Evolutionary conservation across 2,797 vertebrate species (phyloP).

Genomic region (Scolopax rusticola): DNA sequence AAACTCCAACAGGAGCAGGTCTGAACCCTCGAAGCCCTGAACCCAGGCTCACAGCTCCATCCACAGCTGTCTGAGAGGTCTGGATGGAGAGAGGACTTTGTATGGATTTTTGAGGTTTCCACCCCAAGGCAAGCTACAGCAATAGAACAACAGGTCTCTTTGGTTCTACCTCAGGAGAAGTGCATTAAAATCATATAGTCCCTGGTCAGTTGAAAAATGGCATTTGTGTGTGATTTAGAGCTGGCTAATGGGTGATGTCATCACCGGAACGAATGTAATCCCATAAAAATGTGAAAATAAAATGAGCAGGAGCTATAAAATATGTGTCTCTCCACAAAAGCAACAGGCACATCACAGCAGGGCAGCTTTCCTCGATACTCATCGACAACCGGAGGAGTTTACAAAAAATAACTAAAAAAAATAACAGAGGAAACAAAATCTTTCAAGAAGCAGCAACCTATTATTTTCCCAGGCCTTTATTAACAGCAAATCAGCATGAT

Average conservation of each 20-base stretch:
- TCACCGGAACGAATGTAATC: neutral
- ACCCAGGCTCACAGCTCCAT: neutral
- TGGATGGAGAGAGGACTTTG: neutral
- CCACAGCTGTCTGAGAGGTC: fast-evolving
- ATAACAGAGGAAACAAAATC: neutral
- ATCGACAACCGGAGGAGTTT: neutral
- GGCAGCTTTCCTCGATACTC: neutral
- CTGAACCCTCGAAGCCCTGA: neutral
- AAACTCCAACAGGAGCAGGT: neutral
- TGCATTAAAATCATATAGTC: neutral
- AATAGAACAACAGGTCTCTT: neutral
- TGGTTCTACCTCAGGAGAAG: neutral
- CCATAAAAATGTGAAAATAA: neutral
- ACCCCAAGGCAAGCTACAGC: neutral
- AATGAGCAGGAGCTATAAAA: neutral
- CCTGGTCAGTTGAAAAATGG: neutral
- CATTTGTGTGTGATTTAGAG: neutral
- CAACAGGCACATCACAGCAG: neutral
- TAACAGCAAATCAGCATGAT: slow-evolving; percentile 1
- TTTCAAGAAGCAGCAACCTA: neutral
- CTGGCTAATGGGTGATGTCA: neutral
- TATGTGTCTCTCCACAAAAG: neutral
- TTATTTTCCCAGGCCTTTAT: neutral
- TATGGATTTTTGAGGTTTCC: neutral
- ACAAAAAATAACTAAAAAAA: neutral